Evolutionary conservation across 2,797 vertebrate species (phyloP), one percentile per base, ranked within the genome.

Genomic region (Zalophus californianus): DNA sequence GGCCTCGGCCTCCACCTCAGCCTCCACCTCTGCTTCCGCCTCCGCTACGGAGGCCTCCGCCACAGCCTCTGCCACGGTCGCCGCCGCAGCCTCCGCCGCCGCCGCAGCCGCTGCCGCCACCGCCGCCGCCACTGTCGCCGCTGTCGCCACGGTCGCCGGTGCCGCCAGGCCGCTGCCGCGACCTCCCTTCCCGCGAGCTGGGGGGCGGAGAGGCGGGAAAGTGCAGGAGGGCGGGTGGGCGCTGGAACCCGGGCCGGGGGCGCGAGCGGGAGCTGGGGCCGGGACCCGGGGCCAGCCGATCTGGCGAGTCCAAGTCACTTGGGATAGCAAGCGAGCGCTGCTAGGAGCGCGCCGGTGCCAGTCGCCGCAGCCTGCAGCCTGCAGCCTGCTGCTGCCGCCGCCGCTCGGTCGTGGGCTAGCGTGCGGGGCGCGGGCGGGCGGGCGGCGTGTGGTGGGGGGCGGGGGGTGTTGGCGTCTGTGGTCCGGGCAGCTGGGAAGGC

Each of bases 401-500:
- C 95, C 62, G 64, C 96, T 92, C 32, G 50, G 60, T 92, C 77
- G 88, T 86, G 91, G 94, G 80, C 91, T 90, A 32, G 91, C n/a
- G 94, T 94, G 96, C 91, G 60, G 97, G 97, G 91, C 56, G 96
- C 91, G 72, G 94, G 95, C 83, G 41, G 88, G 95, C 86, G 84
- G 86, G 87, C 87, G 78, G 96, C 82, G 91, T 44, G 97, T 94
- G 97, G 52, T 62, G 85, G 93, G 97, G 96, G 95, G 84, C 62
- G 73, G 94, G 95, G 82, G 97, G 96, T 97, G 97, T 97, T 97
- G 96, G 97, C 94, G 91, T 95, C 96, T 97, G 97, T 70, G 91
- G 96, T 97, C 97, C 97, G 97, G 97, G 97, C 97, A 94, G 97
- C 97, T 95, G 97, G 97, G 96, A 97, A 97, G 90, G 97, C 97